phyloP scores from a whole-genome alignment of 1,140 invertebrate genomes.

The Sinonovacula constricta region DNA sequence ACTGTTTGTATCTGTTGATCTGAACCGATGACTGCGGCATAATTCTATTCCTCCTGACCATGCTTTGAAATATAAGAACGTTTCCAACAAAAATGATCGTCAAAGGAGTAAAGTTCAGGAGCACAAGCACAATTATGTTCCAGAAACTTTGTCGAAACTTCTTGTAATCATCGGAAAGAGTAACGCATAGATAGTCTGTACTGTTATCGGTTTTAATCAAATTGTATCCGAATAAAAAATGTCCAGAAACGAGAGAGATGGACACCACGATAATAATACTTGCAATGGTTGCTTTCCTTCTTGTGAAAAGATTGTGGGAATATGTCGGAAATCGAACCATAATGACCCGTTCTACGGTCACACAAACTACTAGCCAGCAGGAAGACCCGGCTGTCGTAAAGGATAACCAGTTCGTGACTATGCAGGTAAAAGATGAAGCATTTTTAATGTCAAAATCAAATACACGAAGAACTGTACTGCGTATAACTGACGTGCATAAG shows the following conservation, averaged over 20 bases:
- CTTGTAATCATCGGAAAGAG: not conserved
- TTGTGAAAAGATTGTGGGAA: not conserved
- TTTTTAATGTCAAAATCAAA: not conserved
- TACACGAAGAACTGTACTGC: not conserved
- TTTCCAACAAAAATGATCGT: not conserved
- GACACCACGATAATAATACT: not conserved
- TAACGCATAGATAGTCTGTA: not conserved
- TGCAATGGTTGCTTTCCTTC: not conserved
- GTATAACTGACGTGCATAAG: not conserved
- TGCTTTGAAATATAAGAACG: not conserved
- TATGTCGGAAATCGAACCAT: not conserved
- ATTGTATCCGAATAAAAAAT: not conserved
- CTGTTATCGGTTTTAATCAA: not conserved
- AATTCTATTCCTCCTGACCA: no score
- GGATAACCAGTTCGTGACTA: not conserved
- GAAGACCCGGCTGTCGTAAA: not conserved
- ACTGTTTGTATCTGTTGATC: no score
- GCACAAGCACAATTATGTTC: conserved; percentile 3
- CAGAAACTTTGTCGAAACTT: not conserved
- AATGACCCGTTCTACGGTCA: conserved; percentile 22
- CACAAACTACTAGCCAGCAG: conserved; percentile 16
- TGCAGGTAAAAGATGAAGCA: conserved; percentile 6
- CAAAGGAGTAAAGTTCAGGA: conserved; percentile 8
- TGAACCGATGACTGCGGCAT: no score
- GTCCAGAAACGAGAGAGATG: not conserved